These are phyloP conservation scores for Triplophysa rosa DNA, from an alignment of 2,113 vertebrate species.

Conservation along the genomic window DNA sequence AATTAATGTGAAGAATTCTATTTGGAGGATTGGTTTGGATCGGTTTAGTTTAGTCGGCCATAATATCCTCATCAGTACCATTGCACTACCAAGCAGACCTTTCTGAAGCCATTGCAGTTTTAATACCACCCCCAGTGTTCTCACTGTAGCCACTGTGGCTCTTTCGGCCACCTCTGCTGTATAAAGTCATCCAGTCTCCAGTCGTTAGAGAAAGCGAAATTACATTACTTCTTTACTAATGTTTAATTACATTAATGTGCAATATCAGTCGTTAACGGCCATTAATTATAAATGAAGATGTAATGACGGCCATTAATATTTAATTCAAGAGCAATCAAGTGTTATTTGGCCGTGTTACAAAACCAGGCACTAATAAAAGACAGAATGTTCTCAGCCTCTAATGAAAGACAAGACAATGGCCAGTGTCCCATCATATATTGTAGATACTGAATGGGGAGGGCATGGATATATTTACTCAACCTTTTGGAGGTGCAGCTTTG, in stretches of 20 bases:
- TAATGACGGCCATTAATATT: conserved; percentile 82
- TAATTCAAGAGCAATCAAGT: conserved; percentile 84
- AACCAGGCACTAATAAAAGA: conserved; percentile 78
- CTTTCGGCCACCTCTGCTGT: conserved; percentile 45
- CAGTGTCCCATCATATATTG: conserved; percentile 18
- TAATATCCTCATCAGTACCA: too few species aligned
- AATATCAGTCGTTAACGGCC: conserved; percentile 75
- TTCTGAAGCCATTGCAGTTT: background rate
- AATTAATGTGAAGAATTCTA: background rate
- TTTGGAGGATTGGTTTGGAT: too few species aligned
- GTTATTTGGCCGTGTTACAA: conserved; percentile 82
- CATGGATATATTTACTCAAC: conserved; percentile 38
- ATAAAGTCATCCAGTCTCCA: conserved; percentile 56
- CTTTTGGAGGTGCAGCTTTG: background rate
- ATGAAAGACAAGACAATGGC: conserved; percentile 62
- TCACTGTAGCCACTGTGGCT: conserved; percentile 22
- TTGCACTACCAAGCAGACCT: background rate
- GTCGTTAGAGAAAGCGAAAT: conserved; percentile 60
- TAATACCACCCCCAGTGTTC: conserved; percentile 28
- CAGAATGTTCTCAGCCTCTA: conserved; percentile 68
- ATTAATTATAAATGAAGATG: conserved; percentile 82
- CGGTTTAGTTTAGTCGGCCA: too few species aligned
- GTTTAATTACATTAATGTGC: conserved; percentile 83
- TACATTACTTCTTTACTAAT: conserved; percentile 64
- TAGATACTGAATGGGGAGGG: conserved; percentile 26